Percentiles rank a stretch among this genome's conserved stretches.
Conservation (phyloP, 1,140 invertebrate genomes). For the Apis mellifera region DNA sequence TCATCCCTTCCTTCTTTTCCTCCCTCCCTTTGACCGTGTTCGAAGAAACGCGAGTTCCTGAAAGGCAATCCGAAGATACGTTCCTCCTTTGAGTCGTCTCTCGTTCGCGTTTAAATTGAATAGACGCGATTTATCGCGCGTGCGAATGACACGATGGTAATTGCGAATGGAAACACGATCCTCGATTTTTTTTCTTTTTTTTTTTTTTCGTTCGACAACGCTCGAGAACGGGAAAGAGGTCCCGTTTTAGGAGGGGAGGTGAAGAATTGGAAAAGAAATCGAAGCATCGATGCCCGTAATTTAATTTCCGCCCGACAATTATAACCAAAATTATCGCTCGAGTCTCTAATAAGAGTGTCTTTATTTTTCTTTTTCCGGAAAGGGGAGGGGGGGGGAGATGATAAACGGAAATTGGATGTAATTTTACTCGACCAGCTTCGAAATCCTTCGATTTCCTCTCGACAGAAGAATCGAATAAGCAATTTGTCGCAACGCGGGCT, state of each 20-base stretch:
- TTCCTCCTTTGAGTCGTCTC: background rate
- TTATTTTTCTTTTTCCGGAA: background rate
- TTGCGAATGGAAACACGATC: background rate
- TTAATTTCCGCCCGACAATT: background rate
- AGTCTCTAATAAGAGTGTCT: background rate
- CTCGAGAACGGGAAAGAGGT: too few species aligned
- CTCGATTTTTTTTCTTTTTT: background rate
- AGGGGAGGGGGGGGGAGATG: too few species aligned
- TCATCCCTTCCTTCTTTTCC: background rate
- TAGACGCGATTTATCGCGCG: slow-evolving; percentile 35
- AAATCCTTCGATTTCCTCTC: background rate
- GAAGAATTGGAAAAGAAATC: background rate
- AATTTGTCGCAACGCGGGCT: background rate
- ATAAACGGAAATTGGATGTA: too few species aligned
- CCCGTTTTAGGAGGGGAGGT: too few species aligned
- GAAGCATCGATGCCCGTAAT: background rate
- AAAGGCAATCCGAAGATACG: background rate
- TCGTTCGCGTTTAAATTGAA: slow-evolving; percentile 42
- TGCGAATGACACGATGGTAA: slow-evolving; percentile 2
- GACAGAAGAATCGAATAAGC: slow-evolving; percentile 17
- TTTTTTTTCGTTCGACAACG: background rate
- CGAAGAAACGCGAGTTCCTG: slow-evolving; percentile 14
- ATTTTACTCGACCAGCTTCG: background rate
- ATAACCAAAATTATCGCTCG: background rate
- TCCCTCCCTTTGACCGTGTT: too few species aligned